phyloP scores from a whole-genome alignment of 2,888 invertebrate species.

The Phlogophora meticulosa region DNA sequence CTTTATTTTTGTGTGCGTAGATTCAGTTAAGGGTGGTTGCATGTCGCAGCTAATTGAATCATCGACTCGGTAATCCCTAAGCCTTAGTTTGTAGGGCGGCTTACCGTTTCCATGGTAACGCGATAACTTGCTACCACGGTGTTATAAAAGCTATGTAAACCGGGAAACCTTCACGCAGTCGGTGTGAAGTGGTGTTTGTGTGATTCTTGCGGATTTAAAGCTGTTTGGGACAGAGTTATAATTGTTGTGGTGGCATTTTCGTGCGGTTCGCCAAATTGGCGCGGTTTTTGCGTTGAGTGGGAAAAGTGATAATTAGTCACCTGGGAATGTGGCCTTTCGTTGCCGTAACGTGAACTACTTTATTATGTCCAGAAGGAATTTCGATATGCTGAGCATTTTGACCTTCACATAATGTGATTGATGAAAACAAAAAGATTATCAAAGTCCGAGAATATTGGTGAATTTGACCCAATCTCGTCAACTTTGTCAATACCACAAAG shows the following conservation, averaged over 20 bases:
- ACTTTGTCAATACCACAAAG: too few species aligned
- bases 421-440: not conserved
- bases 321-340: slow-evolving; percentile 13
- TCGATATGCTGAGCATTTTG: not conserved
- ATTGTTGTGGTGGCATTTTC: slow-evolving; percentile 26
- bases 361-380: not conserved
- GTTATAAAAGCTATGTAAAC: slow-evolving; percentile 59
- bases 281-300: slow-evolving; percentile 13
- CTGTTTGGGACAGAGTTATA: slow-evolving; percentile 24
- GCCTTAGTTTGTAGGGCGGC: slow-evolving; percentile 61
- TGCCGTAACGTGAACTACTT: slow-evolving; percentile 4
- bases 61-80: slow-evolving; percentile 57
- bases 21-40: slow-evolving; percentile 37
- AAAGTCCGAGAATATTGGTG: not conserved
- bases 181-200: slow-evolving; percentile 55
- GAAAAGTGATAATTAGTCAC: slow-evolving; percentile 28
- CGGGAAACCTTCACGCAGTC: slow-evolving; percentile 48
- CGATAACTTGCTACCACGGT: slow-evolving; percentile 61
- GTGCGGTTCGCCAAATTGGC: not conserved
- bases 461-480: too few species aligned
- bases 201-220: slow-evolving; percentile 14
- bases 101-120: slow-evolving; percentile 67
- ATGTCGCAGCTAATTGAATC: slow-evolving; percentile 58
- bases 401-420: not conserved
- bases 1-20: slow-evolving; percentile 14